Conservation (phyloP, 2,888 invertebrate species). For the Cyclophora punctaria region DNA sequence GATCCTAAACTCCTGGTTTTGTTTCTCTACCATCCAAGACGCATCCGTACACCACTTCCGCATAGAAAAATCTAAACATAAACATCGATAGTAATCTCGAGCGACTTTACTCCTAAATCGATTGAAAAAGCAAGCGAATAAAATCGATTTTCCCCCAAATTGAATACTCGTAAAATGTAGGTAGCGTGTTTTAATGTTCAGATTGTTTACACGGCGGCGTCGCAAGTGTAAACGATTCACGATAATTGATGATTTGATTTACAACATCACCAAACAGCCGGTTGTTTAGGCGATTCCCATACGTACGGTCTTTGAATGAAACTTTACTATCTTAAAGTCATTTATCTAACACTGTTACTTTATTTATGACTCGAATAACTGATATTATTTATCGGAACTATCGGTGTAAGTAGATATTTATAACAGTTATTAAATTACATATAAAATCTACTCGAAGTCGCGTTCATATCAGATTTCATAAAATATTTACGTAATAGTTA, state of each 20-base stretch:
- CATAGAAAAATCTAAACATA: constrained; percentile 44
- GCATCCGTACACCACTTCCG: constrained; percentile 67
- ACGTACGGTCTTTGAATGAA: constrained; percentile 57
- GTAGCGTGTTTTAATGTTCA: constrained; percentile 68
- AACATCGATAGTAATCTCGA: constrained; percentile 34
- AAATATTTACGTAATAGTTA: too few species aligned
- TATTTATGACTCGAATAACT: constrained; percentile 17
- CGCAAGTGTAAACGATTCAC: constrained; percentile 72
- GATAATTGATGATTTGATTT: constrained; percentile 76
- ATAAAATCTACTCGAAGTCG: too few species aligned
- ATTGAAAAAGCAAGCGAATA: constrained; percentile 68
- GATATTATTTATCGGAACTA: constrained; percentile 8
- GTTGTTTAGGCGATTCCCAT: constrained; percentile 63
- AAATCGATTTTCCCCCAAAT: constrained; percentile 75
- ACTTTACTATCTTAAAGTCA: constrained; percentile 37
- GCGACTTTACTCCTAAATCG: constrained; percentile 61
- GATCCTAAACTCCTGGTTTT: background rate
- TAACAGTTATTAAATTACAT: background rate
- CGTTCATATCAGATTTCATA: too few species aligned
- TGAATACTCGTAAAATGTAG: constrained; percentile 67
- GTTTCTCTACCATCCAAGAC: constrained; percentile 37
- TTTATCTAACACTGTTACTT: constrained; percentile 21
- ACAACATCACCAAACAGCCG: constrained; percentile 73
- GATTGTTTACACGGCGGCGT: constrained; percentile 73
- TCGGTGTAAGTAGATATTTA: background rate